phyloP scores from a whole-genome alignment of 2,888 invertebrate species.

The Microctonus aethiopoides region DNA sequence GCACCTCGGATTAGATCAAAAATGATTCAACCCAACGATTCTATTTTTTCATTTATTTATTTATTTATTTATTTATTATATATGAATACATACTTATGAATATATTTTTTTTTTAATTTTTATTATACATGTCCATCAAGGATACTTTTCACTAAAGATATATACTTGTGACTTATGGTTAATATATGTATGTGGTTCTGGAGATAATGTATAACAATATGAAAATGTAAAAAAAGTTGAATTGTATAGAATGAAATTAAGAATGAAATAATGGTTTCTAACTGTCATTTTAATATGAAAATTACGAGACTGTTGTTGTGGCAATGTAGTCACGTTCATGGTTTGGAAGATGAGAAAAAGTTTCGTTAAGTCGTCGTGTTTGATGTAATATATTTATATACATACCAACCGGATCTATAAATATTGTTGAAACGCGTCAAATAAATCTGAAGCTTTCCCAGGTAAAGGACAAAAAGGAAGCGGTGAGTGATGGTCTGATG shows the following conservation, averaged over 20 bases:
- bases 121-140: neutral
- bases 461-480: slow-evolving; percentile 58
- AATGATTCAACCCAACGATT: slow-evolving; percentile 45
- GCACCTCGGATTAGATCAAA: slow-evolving; percentile 38
- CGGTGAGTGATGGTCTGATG: slow-evolving; percentile 63
- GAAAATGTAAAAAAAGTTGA: neutral
- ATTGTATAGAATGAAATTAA: neutral
- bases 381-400: slow-evolving; percentile 44
- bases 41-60: slow-evolving; percentile 33
- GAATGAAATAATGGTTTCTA: neutral
- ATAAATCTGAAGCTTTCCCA: slow-evolving; percentile 67
- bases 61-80: slow-evolving; percentile 30
- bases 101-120: neutral
- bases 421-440: slow-evolving; percentile 65
- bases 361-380: slow-evolving; percentile 52
- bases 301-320: slow-evolving; percentile 1
- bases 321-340: neutral
- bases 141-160: neutral
- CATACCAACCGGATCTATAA: slow-evolving; percentile 65
- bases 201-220: no score
- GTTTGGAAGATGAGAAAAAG: slow-evolving; percentile 33
- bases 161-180: no score
- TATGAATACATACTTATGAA: neutral
- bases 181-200: neutral
- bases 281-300: slow-evolving; percentile 18